Evolutionary conservation across 2,113 vertebrate species (phyloP).

Genomic region (Clinocottus analis): DNA sequence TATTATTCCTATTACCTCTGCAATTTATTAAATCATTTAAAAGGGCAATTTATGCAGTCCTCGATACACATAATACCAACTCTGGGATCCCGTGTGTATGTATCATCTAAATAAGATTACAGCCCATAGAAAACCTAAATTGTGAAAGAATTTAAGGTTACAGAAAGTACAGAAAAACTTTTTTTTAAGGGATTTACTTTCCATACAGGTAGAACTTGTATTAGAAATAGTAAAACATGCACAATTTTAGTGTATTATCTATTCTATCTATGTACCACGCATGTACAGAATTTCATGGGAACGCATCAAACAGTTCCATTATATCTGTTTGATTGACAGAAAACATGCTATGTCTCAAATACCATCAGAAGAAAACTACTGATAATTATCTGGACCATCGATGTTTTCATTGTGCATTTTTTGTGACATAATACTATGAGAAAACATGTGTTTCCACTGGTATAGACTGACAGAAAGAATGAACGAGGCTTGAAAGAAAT

Average conservation of each 20-base stretch:
- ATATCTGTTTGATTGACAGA: not conserved
- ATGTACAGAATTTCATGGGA: not conserved
- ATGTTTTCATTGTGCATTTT: not conserved
- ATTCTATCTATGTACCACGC: not conserved
- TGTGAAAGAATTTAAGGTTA: not conserved
- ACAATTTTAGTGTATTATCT: not conserved
- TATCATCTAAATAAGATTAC: not conserved
- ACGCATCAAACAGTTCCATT: not conserved
- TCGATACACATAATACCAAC: not conserved
- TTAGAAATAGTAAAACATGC: not conserved
- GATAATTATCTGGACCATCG: not conserved
- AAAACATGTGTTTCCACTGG: not conserved
- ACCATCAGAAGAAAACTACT: not conserved
- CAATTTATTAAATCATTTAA: not conserved
- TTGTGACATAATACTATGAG: not conserved
- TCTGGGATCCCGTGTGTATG: not conserved
- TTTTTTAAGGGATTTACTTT: not conserved
- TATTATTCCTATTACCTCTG: not conserved
- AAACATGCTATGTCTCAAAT: not conserved
- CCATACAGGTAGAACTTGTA: not conserved
- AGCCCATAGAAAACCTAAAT: not conserved
- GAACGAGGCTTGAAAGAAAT: not conserved
- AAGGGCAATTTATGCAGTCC: not conserved
- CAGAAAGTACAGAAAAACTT: not conserved
- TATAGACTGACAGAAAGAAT: not conserved